These are phyloP conservation scores for Zoanthus sociatus DNA, from an alignment of 92 coral and sea anemone genomes.

Conservation along the genomic window DNA sequence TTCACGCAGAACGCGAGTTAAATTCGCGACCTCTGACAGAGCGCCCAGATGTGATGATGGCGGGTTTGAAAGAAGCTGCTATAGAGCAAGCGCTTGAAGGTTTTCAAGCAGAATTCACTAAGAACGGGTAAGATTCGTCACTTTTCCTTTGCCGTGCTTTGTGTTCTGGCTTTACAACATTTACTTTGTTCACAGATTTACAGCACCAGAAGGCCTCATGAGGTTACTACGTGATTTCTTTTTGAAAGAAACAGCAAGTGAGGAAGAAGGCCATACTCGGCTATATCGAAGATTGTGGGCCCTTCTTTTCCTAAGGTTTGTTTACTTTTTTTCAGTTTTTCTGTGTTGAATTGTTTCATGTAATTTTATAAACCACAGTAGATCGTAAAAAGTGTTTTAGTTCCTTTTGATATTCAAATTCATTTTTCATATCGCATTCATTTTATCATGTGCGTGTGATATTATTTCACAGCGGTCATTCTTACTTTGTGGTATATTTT, in stretches of 20 bases:
- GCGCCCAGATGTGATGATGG: background rate
- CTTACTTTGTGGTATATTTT: too few species aligned
- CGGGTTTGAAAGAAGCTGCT: background rate
- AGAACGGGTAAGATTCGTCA: constrained; percentile 3
- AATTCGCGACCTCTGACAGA: background rate
- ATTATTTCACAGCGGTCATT: too few species aligned
- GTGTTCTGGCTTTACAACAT: background rate
- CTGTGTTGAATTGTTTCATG: background rate
- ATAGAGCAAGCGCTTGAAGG: background rate
- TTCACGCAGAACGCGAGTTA: too few species aligned
- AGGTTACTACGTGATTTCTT: background rate
- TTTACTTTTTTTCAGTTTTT: background rate
- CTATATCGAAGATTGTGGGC: background rate
- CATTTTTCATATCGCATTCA: too few species aligned
- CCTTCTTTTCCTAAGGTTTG: background rate
- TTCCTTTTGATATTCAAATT: too few species aligned
- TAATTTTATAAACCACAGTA: too few species aligned
- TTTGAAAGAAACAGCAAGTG: background rate
- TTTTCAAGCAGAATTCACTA: background rate
- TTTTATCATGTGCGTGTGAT: too few species aligned
- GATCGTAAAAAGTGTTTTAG: too few species aligned
- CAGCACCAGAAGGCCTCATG: background rate
- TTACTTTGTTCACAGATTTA: background rate
- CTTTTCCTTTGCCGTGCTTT: background rate
- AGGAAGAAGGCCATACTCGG: background rate